Base-by-base conservation (phyloP, 2,113 vertebrate genomes). In the Chunga burmeisteri region DNA sequence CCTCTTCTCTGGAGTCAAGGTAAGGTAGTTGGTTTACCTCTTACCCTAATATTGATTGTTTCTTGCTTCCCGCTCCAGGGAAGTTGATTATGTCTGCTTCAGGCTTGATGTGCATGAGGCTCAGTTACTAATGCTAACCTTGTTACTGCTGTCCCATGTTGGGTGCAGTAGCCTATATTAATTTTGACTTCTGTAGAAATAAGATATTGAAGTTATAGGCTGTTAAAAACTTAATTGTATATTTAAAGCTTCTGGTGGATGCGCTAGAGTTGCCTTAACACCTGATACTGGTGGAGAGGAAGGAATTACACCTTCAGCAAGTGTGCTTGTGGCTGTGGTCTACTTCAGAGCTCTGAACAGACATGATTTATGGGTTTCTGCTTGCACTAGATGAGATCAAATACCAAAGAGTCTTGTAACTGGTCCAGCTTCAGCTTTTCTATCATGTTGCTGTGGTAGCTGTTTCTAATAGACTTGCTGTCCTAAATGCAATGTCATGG, bases 1-100 rank as follows among this genome's bases (percentile, higher is more conserved):
- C 71, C 98, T 99, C 25, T 99, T 99, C 96, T 99, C 99, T 91
- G 99, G 99, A 96, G 98, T 99, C 89, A 99, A 99, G 99, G 99
- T 99, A 93, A 96, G 81, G 74, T n/a, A 47, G 17, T 44, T 86
- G 46, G 5, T 79, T 80, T 89, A 40, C 36, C 23, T 92, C 42
- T 92, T 74, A 32, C 3, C 23, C 17, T 78, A 19, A 8, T 75
- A 7, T 79, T 78, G 30, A 50, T 29, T 86, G 8, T 25, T 85
- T 85, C 29, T 81, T 92, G 13, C 19, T 83, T 86, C 13, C 29
- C 79, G 32, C 29, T 74, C 11, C 10, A 42, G 36, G n/a, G n/a
- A 47, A 26, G 7, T 36, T 86, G 29, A 10, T 71, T 32, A 10
- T n/a, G 6, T 40, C 49, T 94, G 61, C 47, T 75, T 91, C 36